A percentile compares a stretch with the other conserved stretches of the same genome.
These are phyloP conservation scores for Corvus cornix DNA, from an alignment of 2,113 vertebrate species.

Conservation along the genomic window DNA sequence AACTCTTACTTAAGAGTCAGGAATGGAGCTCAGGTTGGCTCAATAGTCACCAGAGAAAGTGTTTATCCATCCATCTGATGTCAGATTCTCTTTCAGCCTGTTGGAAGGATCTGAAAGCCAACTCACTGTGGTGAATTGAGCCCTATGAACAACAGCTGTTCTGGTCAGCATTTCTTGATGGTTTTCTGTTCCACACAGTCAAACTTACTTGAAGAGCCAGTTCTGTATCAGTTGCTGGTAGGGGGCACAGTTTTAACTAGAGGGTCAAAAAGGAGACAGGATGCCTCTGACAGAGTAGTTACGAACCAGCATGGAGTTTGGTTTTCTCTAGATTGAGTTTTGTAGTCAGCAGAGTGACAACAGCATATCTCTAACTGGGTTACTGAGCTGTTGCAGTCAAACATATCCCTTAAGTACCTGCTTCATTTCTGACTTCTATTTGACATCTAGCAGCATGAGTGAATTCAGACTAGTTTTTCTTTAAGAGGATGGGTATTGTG, in stretches of 20 bases:
- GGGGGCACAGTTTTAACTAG: background rate
- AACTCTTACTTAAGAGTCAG: background rate
- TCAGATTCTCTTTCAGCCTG: background rate
- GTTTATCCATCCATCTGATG: background rate
- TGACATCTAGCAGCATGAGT: background rate
- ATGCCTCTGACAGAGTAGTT: background rate
- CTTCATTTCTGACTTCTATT: background rate
- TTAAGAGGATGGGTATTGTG: background rate
- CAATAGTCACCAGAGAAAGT: background rate
- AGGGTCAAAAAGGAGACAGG: background rate
- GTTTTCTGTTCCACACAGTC: background rate
- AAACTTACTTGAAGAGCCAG: background rate
- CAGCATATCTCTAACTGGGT: background rate
- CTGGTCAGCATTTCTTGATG: background rate
- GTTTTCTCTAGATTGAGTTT: background rate
- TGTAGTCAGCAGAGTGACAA: background rate
- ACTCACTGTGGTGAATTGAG: fast-evolving
- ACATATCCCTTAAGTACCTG: background rate
- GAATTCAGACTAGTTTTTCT: background rate
- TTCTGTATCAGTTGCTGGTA: background rate
- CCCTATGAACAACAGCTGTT: background rate
- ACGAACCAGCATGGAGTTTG: background rate
- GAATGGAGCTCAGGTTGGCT: background rate
- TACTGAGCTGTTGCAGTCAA: background rate
- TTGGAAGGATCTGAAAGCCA: background rate